Evolutionary conservation across 2,113 vertebrate genomes (phyloP).

Genomic region (Lucifuga dentata): DNA sequence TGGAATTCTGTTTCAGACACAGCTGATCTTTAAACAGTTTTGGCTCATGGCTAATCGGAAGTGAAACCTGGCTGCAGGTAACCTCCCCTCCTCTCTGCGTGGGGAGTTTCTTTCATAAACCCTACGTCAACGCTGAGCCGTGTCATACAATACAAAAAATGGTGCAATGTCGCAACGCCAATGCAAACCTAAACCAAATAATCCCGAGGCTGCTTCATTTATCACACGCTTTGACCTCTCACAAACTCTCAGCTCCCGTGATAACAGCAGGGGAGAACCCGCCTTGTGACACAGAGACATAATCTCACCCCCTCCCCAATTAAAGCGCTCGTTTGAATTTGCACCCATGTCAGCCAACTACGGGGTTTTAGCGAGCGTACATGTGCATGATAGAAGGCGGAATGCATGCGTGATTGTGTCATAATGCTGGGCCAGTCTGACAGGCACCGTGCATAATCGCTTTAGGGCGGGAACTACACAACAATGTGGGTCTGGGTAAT

Average conservation of each 20-base stretch:
- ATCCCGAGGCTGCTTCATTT: neutral
- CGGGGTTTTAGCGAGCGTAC: constrained; percentile 20
- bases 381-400: constrained; percentile 43
- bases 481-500: constrained; percentile 86
- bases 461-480: constrained; percentile 87
- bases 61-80: constrained; percentile 24
- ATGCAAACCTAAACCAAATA: constrained; percentile 20
- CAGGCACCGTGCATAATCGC: constrained; percentile 88
- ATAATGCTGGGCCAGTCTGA: constrained; percentile 85
- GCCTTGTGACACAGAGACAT: constrained; percentile 18
- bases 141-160: constrained; percentile 26
- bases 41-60: neutral
- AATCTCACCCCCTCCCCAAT: constrained; percentile 2
- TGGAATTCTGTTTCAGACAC: no score
- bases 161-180: constrained; percentile 22
- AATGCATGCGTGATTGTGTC: constrained; percentile 68
- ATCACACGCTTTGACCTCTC: constrained; percentile 32
- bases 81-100: neutral
- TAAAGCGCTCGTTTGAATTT: constrained; percentile 43
- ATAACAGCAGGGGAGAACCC: constrained; percentile 15
- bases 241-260: constrained; percentile 15
- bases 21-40: no score
- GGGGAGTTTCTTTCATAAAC: constrained; percentile 15
- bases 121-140: constrained; percentile 6
- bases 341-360: constrained; percentile 23